Conservation (phyloP, 2,888 invertebrate genomes). For the Eulithis prunata region DNA sequence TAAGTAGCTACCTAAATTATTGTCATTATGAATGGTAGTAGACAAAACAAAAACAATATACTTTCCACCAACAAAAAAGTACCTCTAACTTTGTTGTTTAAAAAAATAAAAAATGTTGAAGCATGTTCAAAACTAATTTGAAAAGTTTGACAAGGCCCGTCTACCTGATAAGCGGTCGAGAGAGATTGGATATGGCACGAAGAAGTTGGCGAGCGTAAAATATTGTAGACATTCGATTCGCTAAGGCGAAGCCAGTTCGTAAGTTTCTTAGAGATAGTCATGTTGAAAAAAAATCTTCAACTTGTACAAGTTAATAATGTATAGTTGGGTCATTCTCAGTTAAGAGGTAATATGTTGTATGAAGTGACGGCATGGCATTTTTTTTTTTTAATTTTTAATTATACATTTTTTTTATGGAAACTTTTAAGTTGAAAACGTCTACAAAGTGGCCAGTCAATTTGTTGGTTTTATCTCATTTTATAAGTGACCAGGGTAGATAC, state of each 20-base stretch:
- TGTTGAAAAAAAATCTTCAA: too few relatives aligned
- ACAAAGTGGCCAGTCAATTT: too few relatives aligned
- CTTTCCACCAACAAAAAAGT: slow-evolving; percentile 35
- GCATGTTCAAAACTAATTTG: slow-evolving; percentile 68
- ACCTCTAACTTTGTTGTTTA: slow-evolving; percentile 48
- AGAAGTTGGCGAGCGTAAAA: slow-evolving; percentile 69
- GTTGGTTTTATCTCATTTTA: too few relatives aligned
- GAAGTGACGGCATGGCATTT: too few relatives aligned
- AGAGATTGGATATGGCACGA: slow-evolving; percentile 69
- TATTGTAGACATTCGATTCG: slow-evolving; percentile 60
- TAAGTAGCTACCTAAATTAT: not conserved
- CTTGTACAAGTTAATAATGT: too few relatives aligned
- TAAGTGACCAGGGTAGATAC: too few relatives aligned
- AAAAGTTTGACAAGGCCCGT: slow-evolving; percentile 72
- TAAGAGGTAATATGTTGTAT: too few relatives aligned
- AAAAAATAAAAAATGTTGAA: slow-evolving; percentile 54
- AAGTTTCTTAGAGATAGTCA: slow-evolving; percentile 43
- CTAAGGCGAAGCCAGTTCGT: slow-evolving; percentile 52
- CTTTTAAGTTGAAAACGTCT: too few relatives aligned
- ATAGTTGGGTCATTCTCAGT: too few relatives aligned
- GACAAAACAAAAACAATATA: slow-evolving; percentile 10
- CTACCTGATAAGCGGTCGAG: slow-evolving; percentile 72
- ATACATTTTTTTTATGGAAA: too few relatives aligned
- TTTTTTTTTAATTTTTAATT: too few relatives aligned
- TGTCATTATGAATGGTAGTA: not conserved